phyloP scores from a whole-genome alignment of 2,797 vertebrate genomes.

The Hippopotamyrus pictus region DNA sequence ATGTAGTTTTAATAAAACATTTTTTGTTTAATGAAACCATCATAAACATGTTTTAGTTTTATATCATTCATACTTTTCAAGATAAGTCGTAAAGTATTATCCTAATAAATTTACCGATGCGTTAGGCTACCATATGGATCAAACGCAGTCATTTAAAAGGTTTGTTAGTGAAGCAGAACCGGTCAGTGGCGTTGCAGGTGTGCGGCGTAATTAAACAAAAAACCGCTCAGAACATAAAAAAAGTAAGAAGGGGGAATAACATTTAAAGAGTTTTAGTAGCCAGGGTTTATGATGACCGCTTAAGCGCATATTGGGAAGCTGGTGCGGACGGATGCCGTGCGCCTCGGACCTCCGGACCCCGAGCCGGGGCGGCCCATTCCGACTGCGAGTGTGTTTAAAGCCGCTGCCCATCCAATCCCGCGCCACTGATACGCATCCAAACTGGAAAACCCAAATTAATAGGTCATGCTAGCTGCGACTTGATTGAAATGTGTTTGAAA shows the following conservation, averaged over 20 bases:
- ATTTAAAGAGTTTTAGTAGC: background rate
- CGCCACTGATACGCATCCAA: slow-evolving; percentile 28
- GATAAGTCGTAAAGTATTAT: background rate
- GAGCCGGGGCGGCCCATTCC: slow-evolving; percentile 16
- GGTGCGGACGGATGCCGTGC: background rate
- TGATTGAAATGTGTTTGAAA: slow-evolving; percentile 57
- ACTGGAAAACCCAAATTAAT: slow-evolving; percentile 41
- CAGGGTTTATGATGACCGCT: background rate
- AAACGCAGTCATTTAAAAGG: background rate
- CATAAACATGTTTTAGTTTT: background rate
- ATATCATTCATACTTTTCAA: background rate
- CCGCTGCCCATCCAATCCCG: slow-evolving; percentile 22
- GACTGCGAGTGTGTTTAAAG: slow-evolving; percentile 31
- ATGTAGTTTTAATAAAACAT: background rate
- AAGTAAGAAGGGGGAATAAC: background rate
- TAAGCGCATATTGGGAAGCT: background rate
- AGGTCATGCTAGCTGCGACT: slow-evolving; percentile 49
- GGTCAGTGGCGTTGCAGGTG: background rate
- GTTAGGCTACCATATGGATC: background rate
- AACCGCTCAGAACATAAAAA: background rate
- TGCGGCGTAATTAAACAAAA: background rate
- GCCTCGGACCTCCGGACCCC: slow-evolving; percentile 38
- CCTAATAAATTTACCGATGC: background rate
- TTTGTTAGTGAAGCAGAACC: background rate
- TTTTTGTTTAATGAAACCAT: background rate